Evolutionary conservation across 2,888 invertebrate species (phyloP), one percentile per base, ranked within the genome.

Genomic region (Ellobium chinense): DNA sequence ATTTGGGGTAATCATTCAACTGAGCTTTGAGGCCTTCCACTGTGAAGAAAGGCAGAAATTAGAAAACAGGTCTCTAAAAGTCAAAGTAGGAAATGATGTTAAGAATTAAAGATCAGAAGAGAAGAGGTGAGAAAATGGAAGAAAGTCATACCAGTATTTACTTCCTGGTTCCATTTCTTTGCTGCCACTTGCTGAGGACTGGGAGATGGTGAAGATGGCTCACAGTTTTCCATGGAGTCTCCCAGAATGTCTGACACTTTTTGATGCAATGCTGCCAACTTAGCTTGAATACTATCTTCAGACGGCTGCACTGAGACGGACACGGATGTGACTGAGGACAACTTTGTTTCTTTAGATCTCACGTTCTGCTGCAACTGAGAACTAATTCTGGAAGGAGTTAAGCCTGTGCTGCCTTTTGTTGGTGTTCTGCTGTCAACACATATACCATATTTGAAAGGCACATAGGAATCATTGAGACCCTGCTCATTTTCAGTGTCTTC

Each of bases 401-500:
- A 36, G 18, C 46, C 7, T 12, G 46, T 12, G 34, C 27, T 60
- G 2, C 34, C 34, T 37, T 60, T 58, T 36, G 27, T n/a, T 36
- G 72, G 72, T 58, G 72, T 58, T 27, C 21, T 70, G 31, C 34
- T 70, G 4, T 72, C 72, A 29, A 72, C 56, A 37, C n/a, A n/a
- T 56, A 72, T 72, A 36, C 72, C 72, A 12, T 37, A 12, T 72
- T 72, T 72, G 29, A 72, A 58, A 37, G 72, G 72, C 34, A 58
- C 34, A 24, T 24, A 72, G 37, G 72, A 72, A 60, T 72, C 72
- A 72, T 72, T 60, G 14, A 37, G 37, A 24, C 21, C 60, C 4
- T 58, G 58, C n/a, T 36, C 72, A 29, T 1, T 31, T 21, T 54
- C 54, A 7, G 4, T 3, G 3, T 72, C 72, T 24, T 72, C 72